Base-by-base conservation (phyloP, 2,113 vertebrate genomes). In the Podocnemis expansa region DNA sequence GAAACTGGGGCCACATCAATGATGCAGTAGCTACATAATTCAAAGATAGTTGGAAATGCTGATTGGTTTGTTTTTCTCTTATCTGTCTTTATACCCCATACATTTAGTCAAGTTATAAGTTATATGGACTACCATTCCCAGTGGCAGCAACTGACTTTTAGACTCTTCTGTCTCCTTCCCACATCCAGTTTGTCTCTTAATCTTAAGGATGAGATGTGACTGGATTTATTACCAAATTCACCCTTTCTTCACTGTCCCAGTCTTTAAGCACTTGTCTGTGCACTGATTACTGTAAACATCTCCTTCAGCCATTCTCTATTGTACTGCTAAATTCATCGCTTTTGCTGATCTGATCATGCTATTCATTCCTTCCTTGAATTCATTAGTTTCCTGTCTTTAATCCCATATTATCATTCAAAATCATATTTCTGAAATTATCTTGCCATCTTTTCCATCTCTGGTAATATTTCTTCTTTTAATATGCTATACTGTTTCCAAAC, bases 21-120 rank as follows among this genome's bases (percentile, higher is more conserved):
- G n/a, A 51, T 82, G 55, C 79, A 75, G 78, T 75, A 90, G 27
- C 58, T 95, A 78, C 41, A 90, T 82, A 80, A 89, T 47, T 54
- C 54, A 78, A 78, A 89, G 84, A 5, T 29, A 93, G 80, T 63
- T 52, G 89, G 56, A 93, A 93, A 87, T 87, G 60, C 93, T 34
- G 10, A 21, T 67, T 63, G 29, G 41, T 52, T 93, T 88, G 54
- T 29, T 82, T 34, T 73, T 73, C 89, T 93, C 45, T 84, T 80
- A 82, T 34, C 31, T 80, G 86, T 70, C 7, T n/a, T 88, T 81
- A 92, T 1, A 2, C 12, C 80, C 84, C 54, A 70, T 24, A 86
- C 11, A 13, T 38, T 49, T 52, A 81, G 4, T 84, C 10, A 16
- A 56, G 22, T 41, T 85, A 43, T 24, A 85, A 49, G 4, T 4